Conservation (phyloP, 2,888 invertebrate genomes). For the Tanytarsus gracilentus region DNA sequence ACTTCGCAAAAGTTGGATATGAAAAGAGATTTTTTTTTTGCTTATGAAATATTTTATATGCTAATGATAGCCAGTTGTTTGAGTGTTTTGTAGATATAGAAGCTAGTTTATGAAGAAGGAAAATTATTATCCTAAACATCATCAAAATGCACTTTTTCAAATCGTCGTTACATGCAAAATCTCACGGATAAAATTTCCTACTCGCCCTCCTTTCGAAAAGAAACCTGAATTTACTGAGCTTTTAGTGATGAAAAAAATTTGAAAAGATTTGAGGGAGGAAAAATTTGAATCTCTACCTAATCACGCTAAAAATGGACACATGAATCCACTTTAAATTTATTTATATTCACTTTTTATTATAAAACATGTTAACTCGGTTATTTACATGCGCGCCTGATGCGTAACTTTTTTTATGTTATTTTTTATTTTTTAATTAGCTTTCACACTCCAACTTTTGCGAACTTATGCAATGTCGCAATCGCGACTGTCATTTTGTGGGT, state of each 20-base stretch:
- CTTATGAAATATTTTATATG: neutral
- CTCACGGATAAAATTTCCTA: no score
- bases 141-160: no score
- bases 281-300: constrained; percentile 10
- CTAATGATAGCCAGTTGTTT: no score
- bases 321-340: neutral
- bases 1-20: constrained; percentile 14
- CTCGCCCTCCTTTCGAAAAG: no score
- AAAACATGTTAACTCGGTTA: constrained; percentile 13
- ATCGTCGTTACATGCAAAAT: no score
- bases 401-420: neutral
- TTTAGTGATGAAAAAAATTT: neutral
- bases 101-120: neutral
- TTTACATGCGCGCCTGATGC: neutral
- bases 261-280: neutral
- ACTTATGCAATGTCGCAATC: neutral
- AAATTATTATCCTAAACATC: no score
- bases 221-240: no score
- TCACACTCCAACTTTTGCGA: constrained; percentile 11
- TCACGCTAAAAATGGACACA: constrained; percentile 10
- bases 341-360: neutral
- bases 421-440: neutral
- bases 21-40: neutral
- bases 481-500: no score
- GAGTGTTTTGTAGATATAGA: no score